Base-by-base conservation (phyloP, 2,797 vertebrate species). In the Schizothorax lantsangensis region DNA sequence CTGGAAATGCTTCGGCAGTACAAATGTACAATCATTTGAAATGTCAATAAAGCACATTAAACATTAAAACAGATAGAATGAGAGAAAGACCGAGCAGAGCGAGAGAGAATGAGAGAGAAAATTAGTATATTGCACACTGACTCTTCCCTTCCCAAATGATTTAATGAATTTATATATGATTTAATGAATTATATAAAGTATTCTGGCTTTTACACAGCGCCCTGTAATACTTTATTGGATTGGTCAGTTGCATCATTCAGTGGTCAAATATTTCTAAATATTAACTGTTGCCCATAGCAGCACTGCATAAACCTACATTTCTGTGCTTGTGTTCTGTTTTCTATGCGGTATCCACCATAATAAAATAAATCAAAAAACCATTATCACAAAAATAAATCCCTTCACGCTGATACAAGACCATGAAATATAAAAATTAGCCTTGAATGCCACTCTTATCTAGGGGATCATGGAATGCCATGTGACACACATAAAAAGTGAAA, bases 61-160 rank as follows among this genome's bases (percentile, higher is more conserved):
- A 12, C 11, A 12, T 26, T 64, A 15, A 64, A 64, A 64, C n/a
- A 14, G 4, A 14, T 5, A 64, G 62, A 64, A 64, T 0, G 36
- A 47, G 36, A 47, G 43, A 47, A 52, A 79, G 43, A 49, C 2
- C 26, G 33, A 21, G 36, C 57, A 45, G 62, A 84, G 54, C 7
- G 84, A 81, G 72, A 83, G 66, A 79, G 78, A n/a, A 62, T 14
- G 79, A 36, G 52, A 23, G 33, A 68, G 66, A 69, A 38, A n/a
- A 15, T 43, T 3, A 1, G 2, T n/a, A n/a, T 45, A n/a, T 45
- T 45, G 40, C 38, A 14, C 38, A 45, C 1, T 12, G 21, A 72
- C 1, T 72, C 59, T 64, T 64, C n/a, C 12, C n/a, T 64, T 14
- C n/a, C 11, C 12, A 64, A 59, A 59, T 59, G n/a, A 14, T 15